A percentile compares a stretch with the other conserved stretches of the same genome.
Conservation (phyloP, 2,113 vertebrate genomes). For the Cyprinodon variegatus region DNA sequence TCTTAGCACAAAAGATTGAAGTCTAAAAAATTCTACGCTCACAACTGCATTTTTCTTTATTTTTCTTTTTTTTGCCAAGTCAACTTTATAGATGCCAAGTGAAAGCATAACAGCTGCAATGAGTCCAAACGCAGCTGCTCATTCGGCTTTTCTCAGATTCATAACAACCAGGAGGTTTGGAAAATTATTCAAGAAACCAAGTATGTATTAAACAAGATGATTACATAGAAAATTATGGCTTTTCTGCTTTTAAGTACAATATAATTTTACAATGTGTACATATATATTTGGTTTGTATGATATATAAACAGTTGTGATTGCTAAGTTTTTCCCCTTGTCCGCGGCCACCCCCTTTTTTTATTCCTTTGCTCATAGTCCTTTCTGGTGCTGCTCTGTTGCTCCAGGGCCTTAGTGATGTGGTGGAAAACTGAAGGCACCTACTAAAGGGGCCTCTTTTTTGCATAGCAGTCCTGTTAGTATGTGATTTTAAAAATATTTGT, state of each 20-base stretch:
- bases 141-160: background rate
- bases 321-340: constrained; percentile 22
- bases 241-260: background rate
- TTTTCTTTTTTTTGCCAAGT: background rate
- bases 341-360: constrained; percentile 10
- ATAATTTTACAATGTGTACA: constrained; percentile 6
- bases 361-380: constrained; percentile 18
- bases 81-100: background rate
- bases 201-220: background rate
- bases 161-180: constrained; percentile 1
- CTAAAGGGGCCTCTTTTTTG: constrained; percentile 52
- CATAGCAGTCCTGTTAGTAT: constrained; percentile 65
- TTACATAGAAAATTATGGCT: background rate
- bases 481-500: constrained; percentile 78
- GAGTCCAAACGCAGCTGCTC: background rate
- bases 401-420: constrained; percentile 33
- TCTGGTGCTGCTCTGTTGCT: constrained; percentile 48
- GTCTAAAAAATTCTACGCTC: constrained; percentile 39
- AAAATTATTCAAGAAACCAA: background rate
- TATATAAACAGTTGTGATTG: constrained; percentile 21
- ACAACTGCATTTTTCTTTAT: constrained; percentile 13
- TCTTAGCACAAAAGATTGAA: constrained; percentile 19
- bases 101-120: constrained; percentile 9
- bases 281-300: constrained; percentile 14
- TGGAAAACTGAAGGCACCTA: constrained; percentile 62